Conservation (phyloP, 2,797 vertebrate genomes). For the Trachurus trachurus region DNA sequence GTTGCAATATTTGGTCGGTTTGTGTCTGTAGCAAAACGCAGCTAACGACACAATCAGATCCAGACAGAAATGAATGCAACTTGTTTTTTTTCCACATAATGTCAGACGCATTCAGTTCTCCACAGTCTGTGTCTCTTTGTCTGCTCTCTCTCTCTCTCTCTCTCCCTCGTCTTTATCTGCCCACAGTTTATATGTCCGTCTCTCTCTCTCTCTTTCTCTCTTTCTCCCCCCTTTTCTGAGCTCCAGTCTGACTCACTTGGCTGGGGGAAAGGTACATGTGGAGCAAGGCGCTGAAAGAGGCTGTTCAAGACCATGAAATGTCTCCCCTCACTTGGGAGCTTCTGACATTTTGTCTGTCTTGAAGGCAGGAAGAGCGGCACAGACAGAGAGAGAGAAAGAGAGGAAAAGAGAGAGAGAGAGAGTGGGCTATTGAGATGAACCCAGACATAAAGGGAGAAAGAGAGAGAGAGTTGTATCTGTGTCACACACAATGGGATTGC, state of each 20-base stretch:
- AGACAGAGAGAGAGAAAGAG: not conserved
- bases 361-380: slow-evolving; percentile 14
- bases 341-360: slow-evolving; percentile 61
- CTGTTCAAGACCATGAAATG: slow-evolving; percentile 57
- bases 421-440: slow-evolving; percentile 1
- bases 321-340: slow-evolving; percentile 47
- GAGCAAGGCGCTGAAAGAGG: slow-evolving; percentile 26
- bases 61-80: slow-evolving; percentile 6
- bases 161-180: not conserved
- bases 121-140: slow-evolving; percentile 23
- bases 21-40: slow-evolving; percentile 42
- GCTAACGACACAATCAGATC: slow-evolving; percentile 32
- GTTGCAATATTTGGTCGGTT: slow-evolving; percentile 85
- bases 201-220: not conserved
- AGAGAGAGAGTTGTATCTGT: slow-evolving; percentile 7
- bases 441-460: not conserved
- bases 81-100: not conserved
- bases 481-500: slow-evolving; percentile 18
- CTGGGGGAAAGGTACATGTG: slow-evolving; percentile 28
- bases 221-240: not conserved
- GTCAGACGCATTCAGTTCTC: not conserved
- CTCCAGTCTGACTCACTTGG: slow-evolving; percentile 17
- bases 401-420: not conserved
- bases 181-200: not conserved
- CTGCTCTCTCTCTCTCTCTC: not conserved